Evolutionary conservation across 2,797 vertebrate species (phyloP).

Genomic region (Onychomys leucogaster): DNA sequence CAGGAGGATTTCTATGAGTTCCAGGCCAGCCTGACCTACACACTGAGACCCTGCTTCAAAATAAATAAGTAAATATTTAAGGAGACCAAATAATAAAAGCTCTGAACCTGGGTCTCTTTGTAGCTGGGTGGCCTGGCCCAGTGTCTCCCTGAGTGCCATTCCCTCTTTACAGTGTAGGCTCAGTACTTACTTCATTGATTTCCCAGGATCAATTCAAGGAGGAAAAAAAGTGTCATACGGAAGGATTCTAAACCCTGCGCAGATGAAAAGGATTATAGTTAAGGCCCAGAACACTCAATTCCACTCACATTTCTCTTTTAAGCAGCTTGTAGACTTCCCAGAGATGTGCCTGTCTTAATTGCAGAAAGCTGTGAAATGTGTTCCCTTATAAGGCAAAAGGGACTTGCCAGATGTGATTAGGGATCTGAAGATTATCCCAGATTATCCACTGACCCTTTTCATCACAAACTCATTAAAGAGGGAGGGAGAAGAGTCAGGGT

Average conservation of each 20-base stretch:
- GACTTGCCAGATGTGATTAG: slow-evolving; percentile 34
- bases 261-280: slow-evolving; percentile 32
- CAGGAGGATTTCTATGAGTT: not conserved
- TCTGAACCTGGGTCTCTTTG: not conserved
- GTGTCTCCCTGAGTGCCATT: not conserved
- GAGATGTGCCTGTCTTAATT: not conserved
- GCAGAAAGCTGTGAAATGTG: not conserved
- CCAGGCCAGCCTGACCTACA: not conserved
- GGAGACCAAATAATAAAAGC: not conserved
- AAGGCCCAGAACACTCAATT: slow-evolving; percentile 42
- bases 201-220: slow-evolving; percentile 35
- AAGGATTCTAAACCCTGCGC: slow-evolving; percentile 7
- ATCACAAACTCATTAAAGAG: slow-evolving; percentile 13
- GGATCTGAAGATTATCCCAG: slow-evolving; percentile 18
- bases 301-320: not conserved
- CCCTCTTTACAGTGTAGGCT: not conserved
- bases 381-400: not conserved
- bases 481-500: not conserved
- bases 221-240: not conserved
- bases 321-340: not conserved
- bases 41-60: not conserved
- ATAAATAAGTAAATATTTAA: not conserved
- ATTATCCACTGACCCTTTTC: not conserved
- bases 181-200: not conserved
- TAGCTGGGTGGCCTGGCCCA: not conserved